Evolutionary conservation across 2,797 vertebrate species (phyloP), one percentile per base, ranked within the genome.

Genomic region (Chelmon rostratus): DNA sequence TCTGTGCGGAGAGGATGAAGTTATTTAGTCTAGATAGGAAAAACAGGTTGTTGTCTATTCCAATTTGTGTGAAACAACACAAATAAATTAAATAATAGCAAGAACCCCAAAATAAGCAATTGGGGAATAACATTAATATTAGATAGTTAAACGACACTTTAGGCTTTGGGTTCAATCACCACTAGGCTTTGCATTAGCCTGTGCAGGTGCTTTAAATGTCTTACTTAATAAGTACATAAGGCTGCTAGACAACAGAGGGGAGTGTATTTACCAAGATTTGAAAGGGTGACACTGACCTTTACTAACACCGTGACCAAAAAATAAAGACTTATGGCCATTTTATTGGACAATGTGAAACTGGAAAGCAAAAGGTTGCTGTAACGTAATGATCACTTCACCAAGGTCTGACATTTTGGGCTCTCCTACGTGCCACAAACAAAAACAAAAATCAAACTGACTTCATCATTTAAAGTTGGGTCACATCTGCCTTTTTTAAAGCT

Each of bases 131-230:
- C 8, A 42, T n/a, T n/a, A n/a, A 40, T 4, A 5, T 42, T 40
- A 9, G 40, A 42, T 28, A 31, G 2, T 31, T 31, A 0, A 31
- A 23, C 54, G 15, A 54, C 25, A 54, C 50, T 25, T 52, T 40
- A 12, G 40, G 2, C 28, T 47, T 5, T 35, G 35, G 44, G 38
- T 75, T 58, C 31, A 54, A 4, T 46, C 59, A 18, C 38, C 38
- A 47, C 38, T 25, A 64, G 57, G 73, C 18, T 47, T 38, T 61
- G n/a, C 63, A 68, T 56, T 16, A 57, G 11, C 12, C 25, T 6
- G 2, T 19, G 23, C 54, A 47, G 8, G 19, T 9, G 28, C 23
- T 49, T 42, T 35, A 10, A 54, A 68, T 50, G 8, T 65, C 13
- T 13, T 38, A 21, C n/a, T 35, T 40, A 4, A 62, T 40, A 4